Conservation (phyloP, 2,888 invertebrate species). For the Bhutanitis thaidina region DNA sequence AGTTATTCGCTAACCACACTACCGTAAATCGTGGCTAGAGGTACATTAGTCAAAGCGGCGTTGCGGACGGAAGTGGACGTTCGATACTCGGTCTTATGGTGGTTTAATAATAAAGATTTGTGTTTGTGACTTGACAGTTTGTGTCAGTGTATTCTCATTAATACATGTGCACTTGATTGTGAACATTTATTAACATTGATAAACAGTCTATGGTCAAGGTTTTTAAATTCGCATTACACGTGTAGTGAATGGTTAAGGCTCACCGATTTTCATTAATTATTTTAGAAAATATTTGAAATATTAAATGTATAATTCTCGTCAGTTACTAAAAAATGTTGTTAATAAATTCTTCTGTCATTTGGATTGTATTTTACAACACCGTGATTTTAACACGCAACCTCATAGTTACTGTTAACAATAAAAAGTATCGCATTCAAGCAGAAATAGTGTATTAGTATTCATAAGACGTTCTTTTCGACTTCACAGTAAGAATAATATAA, state of each 20-base stretch:
- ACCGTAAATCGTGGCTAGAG: constrained; percentile 24
- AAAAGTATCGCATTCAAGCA: constrained; percentile 13
- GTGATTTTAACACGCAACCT: constrained; percentile 39
- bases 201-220: too few species aligned
- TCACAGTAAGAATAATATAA: background rate
- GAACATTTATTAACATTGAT: constrained; percentile 72
- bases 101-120: constrained; percentile 34
- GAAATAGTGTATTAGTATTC: constrained; percentile 16
- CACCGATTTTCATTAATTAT: too few species aligned
- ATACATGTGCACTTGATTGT: constrained; percentile 69
- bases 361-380: constrained; percentile 31
- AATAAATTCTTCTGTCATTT: too few species aligned
- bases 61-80: constrained; percentile 63
- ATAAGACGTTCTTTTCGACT: background rate
- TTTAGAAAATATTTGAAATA: too few species aligned
- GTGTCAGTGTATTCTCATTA: constrained; percentile 39
- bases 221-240: too few species aligned
- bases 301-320: too few species aligned
- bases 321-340: too few species aligned
- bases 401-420: constrained; percentile 29
- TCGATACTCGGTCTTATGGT: constrained; percentile 31
- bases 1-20: constrained; percentile 25
- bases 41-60: constrained; percentile 51
- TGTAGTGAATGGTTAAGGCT: too few species aligned
- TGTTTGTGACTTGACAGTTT: constrained; percentile 46